Base-by-base conservation (phyloP, 2,797 vertebrate genomes). In the Nyctibius grandis region DNA sequence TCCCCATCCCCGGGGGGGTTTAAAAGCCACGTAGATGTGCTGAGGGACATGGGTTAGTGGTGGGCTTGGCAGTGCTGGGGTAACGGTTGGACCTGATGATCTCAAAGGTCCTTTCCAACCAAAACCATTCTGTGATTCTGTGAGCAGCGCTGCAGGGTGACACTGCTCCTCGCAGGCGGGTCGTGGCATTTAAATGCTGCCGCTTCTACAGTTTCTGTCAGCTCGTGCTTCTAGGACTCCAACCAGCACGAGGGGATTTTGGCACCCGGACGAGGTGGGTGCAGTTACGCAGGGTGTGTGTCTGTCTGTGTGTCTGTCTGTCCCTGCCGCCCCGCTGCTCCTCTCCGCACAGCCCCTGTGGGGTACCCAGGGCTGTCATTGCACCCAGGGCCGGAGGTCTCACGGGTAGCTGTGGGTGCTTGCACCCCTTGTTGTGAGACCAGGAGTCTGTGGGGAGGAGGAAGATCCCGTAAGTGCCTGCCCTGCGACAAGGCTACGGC, bases 391-490 rank as follows among this genome's bases (percentile, higher is more conserved):
- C 34, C 44, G 12, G 40, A 8, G 54, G 13, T 33, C 53, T 47
- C 12, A 16, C 12, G 0, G 26, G 22, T 7, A 23, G 15, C 22
- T 4, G 4, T 4, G 44, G 57, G 38, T 1, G 1, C 12, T 18
- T 21, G 16, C 20, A 22, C 19, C 51, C 57, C 34, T 42, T 11
- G 17, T n/a, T 40, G 45, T 51, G 50, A 28, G 42, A 47, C 23
- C 45, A 15, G n/a, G n/a, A 26, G 18, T 5, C 60, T 9, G 18
- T 9, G 63, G 63, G 21, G 59, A 54, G 40, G 7, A 33, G 36
- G 26, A 15, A 26, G 47, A 11, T 33, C 11, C 10, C 7, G 0
- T 6, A 11, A 31, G 38, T 5, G 34, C 45, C 40, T 18, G 34
- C 6, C 31, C 33, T 53, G 38, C 44, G 6, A 2, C 36, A 7